phyloP scores from a whole-genome alignment of 1,140 invertebrate species.

The Orchesella cincta region DNA sequence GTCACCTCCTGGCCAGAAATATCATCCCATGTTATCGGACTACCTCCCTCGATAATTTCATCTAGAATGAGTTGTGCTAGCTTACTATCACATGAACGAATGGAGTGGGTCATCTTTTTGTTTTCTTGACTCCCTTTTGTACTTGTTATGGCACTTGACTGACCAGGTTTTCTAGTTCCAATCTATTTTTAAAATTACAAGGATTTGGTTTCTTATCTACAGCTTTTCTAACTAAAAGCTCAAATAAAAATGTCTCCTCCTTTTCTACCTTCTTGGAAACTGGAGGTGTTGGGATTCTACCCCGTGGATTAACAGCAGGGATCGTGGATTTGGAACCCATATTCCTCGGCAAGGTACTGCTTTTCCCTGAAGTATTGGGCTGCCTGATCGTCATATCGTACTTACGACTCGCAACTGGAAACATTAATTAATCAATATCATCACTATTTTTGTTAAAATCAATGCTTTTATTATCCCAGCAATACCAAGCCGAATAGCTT shows the following conservation, averaged over 20 bases:
- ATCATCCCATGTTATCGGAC: constrained; percentile 86
- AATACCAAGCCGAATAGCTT: no score
- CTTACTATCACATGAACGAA: constrained; percentile 70
- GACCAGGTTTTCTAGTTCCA: constrained; percentile 28
- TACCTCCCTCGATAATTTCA: constrained; percentile 76
- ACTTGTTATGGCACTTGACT: constrained; percentile 25
- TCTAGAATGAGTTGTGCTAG: constrained; percentile 77
- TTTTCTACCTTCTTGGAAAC: constrained; percentile 35
- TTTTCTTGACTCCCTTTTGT: constrained; percentile 44
- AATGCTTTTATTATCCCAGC: no score
- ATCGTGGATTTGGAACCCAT: constrained; percentile 69
- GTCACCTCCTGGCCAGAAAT: constrained; percentile 84
- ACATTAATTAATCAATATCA: constrained; percentile 1
- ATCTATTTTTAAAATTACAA: constrained; percentile 1
- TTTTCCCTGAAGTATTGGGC: constrained; percentile 60
- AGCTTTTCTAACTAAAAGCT: neutral
- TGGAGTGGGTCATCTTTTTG: constrained; percentile 56
- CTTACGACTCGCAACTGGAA: constrained; percentile 37
- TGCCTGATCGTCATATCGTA: constrained; percentile 34
- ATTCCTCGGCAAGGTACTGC: constrained; percentile 77
- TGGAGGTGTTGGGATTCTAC: constrained; percentile 40
- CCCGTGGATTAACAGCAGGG: constrained; percentile 21
- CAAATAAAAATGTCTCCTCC: neutral
- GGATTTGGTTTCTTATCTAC: neutral
- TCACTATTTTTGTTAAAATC: no score